Base-by-base conservation (phyloP, 2,113 vertebrate genomes). In the Oreochromis tanganicae region DNA sequence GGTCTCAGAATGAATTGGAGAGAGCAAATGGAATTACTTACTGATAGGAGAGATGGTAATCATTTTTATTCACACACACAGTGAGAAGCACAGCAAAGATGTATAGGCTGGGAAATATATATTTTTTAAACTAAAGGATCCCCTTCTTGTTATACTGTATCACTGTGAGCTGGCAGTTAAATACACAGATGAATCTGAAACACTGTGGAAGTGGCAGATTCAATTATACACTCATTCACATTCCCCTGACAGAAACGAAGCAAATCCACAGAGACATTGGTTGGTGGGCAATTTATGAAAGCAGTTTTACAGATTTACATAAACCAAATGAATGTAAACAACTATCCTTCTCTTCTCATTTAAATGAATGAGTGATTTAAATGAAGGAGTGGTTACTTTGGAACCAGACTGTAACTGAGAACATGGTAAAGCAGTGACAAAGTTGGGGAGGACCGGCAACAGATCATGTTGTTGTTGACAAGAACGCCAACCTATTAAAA, bases 11-110 rank as follows among this genome's bases (percentile, higher is more conserved):
- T 93, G 88, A 93, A 94, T 90, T 84, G 91, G 88, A 94, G 89
- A 89, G 93, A 92, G 90, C 87, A 93, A 95, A 95, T 94, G 94
- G 94, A 95, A 95, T 94, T 94, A 93, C 94, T 94, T 92, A 95
- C 89, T 94, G 93, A 94, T 94, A 94, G 93, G 82, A 92, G 91
- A 93, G 95, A 94, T 93, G 85, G 89, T 93, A 93, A 96, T 95
- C 92, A 91, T 93, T 96, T 95, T 91, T 93, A 94, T 91, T 94
- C 94, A 90, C 92, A 90, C 83, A 82, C 85, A 83, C 80, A 91
- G 83, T 83, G 84, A 90, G 83, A 86, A 54, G 82, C 84, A 82
- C 86, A 82, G 88, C 84, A 68, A 68, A 88, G 81, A 88, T 56
- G 86, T 89, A 94, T 81, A 90, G 87, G 71, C 54, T 68, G 81